Percentiles rank a stretch among this genome's conserved stretches.
Conservation (phyloP, 2,797 vertebrate genomes). For the Falco rusticolus region DNA sequence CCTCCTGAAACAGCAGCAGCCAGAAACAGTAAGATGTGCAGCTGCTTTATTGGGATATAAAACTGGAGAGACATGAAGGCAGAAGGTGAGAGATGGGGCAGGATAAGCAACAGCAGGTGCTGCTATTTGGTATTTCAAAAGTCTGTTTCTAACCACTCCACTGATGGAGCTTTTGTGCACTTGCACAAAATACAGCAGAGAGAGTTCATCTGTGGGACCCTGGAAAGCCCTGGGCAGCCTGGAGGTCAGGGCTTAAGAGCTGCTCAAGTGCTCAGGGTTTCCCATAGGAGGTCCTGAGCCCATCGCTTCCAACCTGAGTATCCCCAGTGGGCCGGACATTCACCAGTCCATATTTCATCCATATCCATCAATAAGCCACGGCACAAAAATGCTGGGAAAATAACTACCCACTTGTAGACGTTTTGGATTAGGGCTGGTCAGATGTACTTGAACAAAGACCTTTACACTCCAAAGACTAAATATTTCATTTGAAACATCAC, state of each 20-base stretch:
- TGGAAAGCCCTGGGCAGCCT: neutral
- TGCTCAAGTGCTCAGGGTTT: neutral
- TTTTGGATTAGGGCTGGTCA: neutral
- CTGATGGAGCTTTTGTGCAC: neutral
- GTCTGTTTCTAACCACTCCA: neutral
- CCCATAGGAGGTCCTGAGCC: neutral
- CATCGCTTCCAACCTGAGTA: rapidly evolving
- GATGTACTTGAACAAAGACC: neutral
- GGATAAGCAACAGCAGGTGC: neutral
- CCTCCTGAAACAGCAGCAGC: neutral
- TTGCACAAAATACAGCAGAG: neutral
- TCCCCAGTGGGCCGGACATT: rapidly evolving
- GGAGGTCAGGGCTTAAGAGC: neutral
- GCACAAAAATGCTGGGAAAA: neutral
- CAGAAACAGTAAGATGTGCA: neutral
- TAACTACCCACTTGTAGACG: neutral
- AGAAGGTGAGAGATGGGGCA: neutral
- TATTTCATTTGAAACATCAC: neutral
- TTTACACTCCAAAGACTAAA: neutral
- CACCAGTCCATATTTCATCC: neutral
- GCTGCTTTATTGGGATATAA: neutral
- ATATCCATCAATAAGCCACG: neutral
- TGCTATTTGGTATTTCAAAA: neutral
- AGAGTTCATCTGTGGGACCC: neutral
- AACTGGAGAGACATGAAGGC: neutral